These are phyloP conservation scores for Myotis brandtii DNA, from an alignment of 2,113 vertebrate species.

Conservation along the genomic window DNA sequence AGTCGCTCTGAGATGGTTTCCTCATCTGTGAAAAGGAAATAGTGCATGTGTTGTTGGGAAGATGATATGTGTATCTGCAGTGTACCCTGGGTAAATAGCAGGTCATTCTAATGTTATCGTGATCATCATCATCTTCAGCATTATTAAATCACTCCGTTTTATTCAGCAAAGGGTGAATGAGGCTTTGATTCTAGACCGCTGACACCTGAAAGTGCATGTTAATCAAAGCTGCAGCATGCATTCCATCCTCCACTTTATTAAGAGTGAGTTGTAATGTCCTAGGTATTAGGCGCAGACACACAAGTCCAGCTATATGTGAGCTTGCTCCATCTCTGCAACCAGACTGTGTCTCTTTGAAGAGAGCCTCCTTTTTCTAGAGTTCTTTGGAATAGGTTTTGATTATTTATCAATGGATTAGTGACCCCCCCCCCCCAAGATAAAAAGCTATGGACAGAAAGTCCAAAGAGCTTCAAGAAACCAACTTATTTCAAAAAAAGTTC, in stretches of 20 bases:
- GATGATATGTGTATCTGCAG: neutral
- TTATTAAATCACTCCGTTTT: neutral
- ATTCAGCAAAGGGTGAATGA: neutral
- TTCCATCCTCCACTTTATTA: neutral
- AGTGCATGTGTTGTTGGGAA: neutral
- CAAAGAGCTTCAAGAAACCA: slow-evolving; percentile 9
- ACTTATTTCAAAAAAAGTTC: slow-evolving; percentile 41
- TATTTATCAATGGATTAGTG: neutral
- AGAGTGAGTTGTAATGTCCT: neutral
- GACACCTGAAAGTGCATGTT: neutral
- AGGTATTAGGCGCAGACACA: neutral
- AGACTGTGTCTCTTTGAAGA: neutral
- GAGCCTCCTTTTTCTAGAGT: neutral
- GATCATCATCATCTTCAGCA: neutral
- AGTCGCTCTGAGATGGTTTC: neutral
- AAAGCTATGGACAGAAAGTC: neutral
- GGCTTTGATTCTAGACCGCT: neutral
- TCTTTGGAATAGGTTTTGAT: neutral
- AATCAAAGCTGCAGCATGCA: neutral
- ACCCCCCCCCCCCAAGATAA: neutral
- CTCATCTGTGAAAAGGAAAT: neutral
- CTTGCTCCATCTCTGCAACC: neutral
- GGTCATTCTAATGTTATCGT: neutral
- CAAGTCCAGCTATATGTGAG: neutral
- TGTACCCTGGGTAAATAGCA: neutral